Evolutionary conservation across 2,113 vertebrate genomes (phyloP), one percentile per base, ranked within the genome.

Genomic region (Hystrix cristata): DNA sequence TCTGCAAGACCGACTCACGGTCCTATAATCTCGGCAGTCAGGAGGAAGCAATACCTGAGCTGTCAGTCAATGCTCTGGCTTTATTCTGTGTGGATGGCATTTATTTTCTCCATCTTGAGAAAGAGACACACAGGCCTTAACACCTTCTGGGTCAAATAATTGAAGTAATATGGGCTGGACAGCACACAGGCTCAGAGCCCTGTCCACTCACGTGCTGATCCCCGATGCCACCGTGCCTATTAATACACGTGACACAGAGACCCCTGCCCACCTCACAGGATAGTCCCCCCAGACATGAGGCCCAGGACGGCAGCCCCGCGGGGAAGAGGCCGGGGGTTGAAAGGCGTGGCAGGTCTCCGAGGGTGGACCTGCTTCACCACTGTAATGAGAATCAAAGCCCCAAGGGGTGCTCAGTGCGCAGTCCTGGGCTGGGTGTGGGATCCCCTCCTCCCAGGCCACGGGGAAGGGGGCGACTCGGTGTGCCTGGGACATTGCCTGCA

Each of bases 381-480:
- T 11, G 2, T 9, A 23, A 13, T 1, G 6, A 46, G 25, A n/a
- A 21, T 2, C 6, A 2, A 21, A 82, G 48, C 10, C 21, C 7
- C 9, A 0, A n/a, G 89, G 34, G 2, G n/a, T 19, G 9, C 29
- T 53, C 46, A 9, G 1, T 14, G 6, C 62, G 51, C 8, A 4
- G 59, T 29, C 43, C 80, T 12, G 79, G 51, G 27, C n/a, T 7
- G 5, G 7, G 0, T 12, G 25, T 34, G 1, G 27, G 2, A 5
- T 43, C 5, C 51, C 27, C 43, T 46, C 14, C n/a, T 57, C n/a
- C 18, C 57, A 13, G n/a, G 46, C 10, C 31, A 46, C 9, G 76
- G 3, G 34, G 0, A 0, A 1, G 10, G 1, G 29, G 9, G 21
- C 1, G 4, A 13, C 38, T 0, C 16, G 19, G 10, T 7, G 4